Percentiles rank a stretch among this genome's conserved stretches.
phyloP scores from a whole-genome alignment of 2,113 vertebrate genomes.

The Cacatua alba region DNA sequence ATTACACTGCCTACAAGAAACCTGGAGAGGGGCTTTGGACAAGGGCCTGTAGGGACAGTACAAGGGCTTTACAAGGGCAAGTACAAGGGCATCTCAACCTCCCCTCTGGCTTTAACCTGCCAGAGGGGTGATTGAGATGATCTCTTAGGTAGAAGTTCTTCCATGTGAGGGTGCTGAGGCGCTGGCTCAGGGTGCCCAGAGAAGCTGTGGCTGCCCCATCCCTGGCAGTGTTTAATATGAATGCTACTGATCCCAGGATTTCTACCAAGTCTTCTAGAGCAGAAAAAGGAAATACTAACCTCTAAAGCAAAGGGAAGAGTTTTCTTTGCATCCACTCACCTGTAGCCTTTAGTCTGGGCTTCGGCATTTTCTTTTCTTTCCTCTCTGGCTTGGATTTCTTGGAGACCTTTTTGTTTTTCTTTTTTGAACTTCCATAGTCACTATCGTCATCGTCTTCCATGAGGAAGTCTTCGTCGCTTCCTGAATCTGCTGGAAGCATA shows the following conservation, averaged over 20 bases:
- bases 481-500: constrained; percentile 87
- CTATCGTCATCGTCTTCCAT: constrained; percentile 99
- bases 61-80: too few species aligned
- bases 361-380: constrained; percentile 98
- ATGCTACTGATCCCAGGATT: not conserved
- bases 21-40: too few species aligned
- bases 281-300: not conserved
- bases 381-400: constrained; percentile 90
- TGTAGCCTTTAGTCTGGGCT: constrained; percentile 98
- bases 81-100: too few species aligned
- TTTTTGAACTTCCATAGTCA: constrained; percentile 97
- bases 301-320: not conserved
- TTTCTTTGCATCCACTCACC: constrained; percentile 73
- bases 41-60: too few species aligned
- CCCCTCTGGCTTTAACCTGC: too few species aligned
- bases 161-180: not conserved
- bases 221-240: not conserved
- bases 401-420: constrained; percentile 93
- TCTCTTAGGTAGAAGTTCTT: too few species aligned
- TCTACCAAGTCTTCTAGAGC: not conserved
- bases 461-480: constrained; percentile 96
- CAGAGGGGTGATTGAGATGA: too few species aligned
- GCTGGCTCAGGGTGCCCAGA: not conserved
- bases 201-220: not conserved
- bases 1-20: too few species aligned